These are phyloP conservation scores for Polymixis flavicincta DNA, from an alignment of 2,888 invertebrate species.

Conservation along the genomic window DNA sequence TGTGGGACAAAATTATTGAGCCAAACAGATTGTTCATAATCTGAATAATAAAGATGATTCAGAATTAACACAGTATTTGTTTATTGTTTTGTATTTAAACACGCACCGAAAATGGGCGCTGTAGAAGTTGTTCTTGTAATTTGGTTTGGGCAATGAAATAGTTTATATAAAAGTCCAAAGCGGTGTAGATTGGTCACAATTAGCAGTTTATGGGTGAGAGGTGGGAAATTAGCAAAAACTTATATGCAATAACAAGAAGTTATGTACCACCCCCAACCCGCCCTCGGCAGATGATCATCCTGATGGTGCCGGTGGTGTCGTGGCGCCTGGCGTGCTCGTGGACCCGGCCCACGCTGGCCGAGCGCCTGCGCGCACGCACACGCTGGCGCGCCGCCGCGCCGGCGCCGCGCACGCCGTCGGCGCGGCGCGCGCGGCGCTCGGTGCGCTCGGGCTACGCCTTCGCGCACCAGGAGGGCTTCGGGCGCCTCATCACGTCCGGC, in stretches of 20 bases:
- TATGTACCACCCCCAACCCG: too few species aligned
- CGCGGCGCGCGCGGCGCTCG: slow-evolving; percentile 96
- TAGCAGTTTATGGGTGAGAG: background rate
- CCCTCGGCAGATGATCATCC: slow-evolving; percentile 91
- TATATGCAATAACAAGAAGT: background rate
- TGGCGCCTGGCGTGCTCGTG: slow-evolving; percentile 98
- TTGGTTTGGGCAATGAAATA: too few species aligned
- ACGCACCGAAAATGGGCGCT: background rate
- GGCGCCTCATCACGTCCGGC: slow-evolving; percentile 97
- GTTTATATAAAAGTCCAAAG: too few species aligned
- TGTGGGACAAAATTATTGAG: background rate
- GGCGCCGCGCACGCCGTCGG: slow-evolving; percentile 96
- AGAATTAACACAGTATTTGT: background rate
- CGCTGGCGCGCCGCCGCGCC: slow-evolving; percentile 93
- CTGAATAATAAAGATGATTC: background rate
- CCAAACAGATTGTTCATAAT: background rate
- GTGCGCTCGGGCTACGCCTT: slow-evolving; percentile 99
- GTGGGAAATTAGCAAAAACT: background rate
- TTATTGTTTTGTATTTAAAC: background rate
- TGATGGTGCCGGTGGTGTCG: slow-evolving; percentile 97
- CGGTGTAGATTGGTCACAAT: background rate
- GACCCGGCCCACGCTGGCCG: slow-evolving; percentile 97
- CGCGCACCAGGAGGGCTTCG: slow-evolving; percentile 94
- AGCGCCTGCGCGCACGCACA: slow-evolving; percentile 96
- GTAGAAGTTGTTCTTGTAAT: background rate